Conservation (phyloP, 2,113 vertebrate genomes). For the Dromaius novaehollandiae region DNA sequence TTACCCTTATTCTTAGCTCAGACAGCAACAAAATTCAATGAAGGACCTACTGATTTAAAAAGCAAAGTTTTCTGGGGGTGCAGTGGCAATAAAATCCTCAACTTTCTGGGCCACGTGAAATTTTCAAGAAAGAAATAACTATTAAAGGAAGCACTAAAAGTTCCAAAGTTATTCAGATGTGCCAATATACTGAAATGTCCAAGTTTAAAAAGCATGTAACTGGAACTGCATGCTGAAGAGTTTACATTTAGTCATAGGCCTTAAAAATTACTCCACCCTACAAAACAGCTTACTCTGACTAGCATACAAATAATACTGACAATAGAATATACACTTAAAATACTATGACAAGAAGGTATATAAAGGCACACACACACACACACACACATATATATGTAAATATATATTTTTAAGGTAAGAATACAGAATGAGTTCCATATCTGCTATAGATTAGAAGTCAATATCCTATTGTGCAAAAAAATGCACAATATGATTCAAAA, state of each 20-base stretch:
- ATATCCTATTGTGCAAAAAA: background rate
- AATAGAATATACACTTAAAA: background rate
- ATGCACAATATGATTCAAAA: background rate
- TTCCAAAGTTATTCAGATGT: background rate
- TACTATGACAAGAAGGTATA: background rate
- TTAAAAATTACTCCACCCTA: background rate
- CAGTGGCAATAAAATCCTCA: background rate
- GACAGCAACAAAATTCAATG: background rate
- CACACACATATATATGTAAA: background rate
- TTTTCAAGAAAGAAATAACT: background rate
- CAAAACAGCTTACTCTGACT: background rate
- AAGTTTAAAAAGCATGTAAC: background rate
- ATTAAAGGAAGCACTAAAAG: background rate
- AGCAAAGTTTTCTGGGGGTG: background rate
- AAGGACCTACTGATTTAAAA: background rate
- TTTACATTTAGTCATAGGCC: background rate
- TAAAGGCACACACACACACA: background rate
- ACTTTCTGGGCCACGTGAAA: background rate
- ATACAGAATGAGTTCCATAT: background rate
- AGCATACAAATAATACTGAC: background rate
- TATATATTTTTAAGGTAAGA: background rate
- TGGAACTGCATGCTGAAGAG: background rate
- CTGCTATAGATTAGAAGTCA: background rate
- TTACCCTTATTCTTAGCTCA: rapidly evolving
- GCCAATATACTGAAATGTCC: background rate